Evolutionary conservation across 2,797 vertebrate genomes (phyloP), one percentile per base, ranked within the genome.

Genomic region (Cyprinodon diabolis): DNA sequence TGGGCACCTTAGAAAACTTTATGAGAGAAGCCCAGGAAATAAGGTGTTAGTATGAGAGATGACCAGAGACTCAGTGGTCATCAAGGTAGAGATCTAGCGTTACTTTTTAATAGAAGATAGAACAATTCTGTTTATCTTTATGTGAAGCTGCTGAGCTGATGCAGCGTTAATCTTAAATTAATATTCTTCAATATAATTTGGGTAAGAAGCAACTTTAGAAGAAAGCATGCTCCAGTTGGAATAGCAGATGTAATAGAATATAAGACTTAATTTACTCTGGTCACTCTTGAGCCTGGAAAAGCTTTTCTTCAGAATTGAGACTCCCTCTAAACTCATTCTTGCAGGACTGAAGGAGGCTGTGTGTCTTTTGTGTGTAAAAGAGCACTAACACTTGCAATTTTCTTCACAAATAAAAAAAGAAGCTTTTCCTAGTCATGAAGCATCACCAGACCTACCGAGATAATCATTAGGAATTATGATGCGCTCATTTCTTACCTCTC

Each of bases 381-480:
- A 78, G 45, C 79, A 78, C 77, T 85, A 87, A 86, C 57, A 54
- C 62, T 30, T 77, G 55, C 63, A 82, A 87, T 86, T 87, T 86
- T 79, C 84, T 77, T 30, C 47, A 9, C 71, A 60, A 25, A 54
- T 65, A 48, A 73, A 74, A 56, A 66, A 66, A 80, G 71, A 58
- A 79, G 35, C 72, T 84, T 76, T 82, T 71, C 51, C 69, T 67
- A 35, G 72, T 74, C 68, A 45, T 30, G 60, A 68, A 57, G 85
- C 65, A 56, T 67, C 49, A 15, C 68, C 82, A 82, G 86, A 84
- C 90, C 88, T 82, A 84, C 79, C 1, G 21, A 84, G 89, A 92
- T 93, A 92, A 94, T 93, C 88, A 87, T 68, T 80, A 76, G 57
- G 86, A 91, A 92, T 92, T 76, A 91, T 4, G 52, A 82, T 62